Percentiles rank a stretch among this genome's conserved stretches.
Evolutionary conservation across 2,888 invertebrate genomes (phyloP).

Genomic region (Caenorhabditis panamensis): DNA sequence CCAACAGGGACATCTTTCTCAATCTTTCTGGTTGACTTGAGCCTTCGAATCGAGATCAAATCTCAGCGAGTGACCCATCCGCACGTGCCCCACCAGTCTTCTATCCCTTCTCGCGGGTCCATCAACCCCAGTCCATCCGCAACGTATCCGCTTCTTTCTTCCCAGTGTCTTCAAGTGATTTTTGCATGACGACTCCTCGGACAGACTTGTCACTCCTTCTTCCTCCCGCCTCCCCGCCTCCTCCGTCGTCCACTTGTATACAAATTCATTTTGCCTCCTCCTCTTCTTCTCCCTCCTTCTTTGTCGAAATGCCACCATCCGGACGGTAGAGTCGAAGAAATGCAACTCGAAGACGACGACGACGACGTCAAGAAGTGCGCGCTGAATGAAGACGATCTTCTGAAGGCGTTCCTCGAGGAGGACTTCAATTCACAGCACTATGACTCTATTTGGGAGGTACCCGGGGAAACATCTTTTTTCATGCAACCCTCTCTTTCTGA

Average conservation of each 20-base stretch:
- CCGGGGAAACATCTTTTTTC: background rate
- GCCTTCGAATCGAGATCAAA: no score
- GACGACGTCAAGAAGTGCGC: slow-evolving; percentile 41
- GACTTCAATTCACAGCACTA: slow-evolving; percentile 56
- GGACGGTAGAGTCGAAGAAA: slow-evolving; percentile 23
- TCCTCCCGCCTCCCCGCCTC: slow-evolving; percentile 8
- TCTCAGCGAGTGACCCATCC: slow-evolving; percentile 12
- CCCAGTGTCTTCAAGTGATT: slow-evolving; percentile 27
- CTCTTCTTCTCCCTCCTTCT: background rate
- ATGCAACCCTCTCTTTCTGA: background rate
- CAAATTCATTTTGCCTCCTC: slow-evolving; percentile 32
- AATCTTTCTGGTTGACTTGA: no score
- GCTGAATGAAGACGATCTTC: slow-evolving; percentile 33
- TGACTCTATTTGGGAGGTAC: slow-evolving; percentile 59
- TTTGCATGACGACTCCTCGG: slow-evolving; percentile 54
- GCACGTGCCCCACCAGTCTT: slow-evolving; percentile 10
- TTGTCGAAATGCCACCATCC: background rate
- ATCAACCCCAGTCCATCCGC: slow-evolving; percentile 30
- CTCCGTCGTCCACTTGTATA: slow-evolving; percentile 42
- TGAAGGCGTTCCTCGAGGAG: slow-evolving; percentile 54
- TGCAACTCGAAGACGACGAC: slow-evolving; percentile 38
- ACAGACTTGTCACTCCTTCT: slow-evolving; percentile 47
- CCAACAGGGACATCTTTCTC: background rate
- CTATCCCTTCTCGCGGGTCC: background rate
- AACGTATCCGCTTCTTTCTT: slow-evolving; percentile 27